These are phyloP conservation scores for Tipula lateralis DNA, from an alignment of 2,888 invertebrate genomes.

Conservation along the genomic window DNA sequence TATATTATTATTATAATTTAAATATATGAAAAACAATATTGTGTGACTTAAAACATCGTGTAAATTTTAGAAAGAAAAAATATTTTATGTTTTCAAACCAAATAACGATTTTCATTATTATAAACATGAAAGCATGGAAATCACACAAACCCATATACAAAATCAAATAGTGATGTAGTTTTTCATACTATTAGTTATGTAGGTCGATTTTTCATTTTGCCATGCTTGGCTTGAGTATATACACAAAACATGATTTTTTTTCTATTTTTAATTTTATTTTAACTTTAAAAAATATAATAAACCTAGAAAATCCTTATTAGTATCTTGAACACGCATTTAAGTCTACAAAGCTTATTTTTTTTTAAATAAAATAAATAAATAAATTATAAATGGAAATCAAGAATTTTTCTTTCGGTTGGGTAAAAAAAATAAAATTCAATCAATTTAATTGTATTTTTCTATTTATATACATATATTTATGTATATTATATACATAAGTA, in stretches of 20 bases:
- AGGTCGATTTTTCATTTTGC: background rate
- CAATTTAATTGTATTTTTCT: constrained; percentile 19
- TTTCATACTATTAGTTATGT: constrained; percentile 11
- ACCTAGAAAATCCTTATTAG: constrained; percentile 6
- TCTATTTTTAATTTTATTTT: constrained; percentile 6
- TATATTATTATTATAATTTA: background rate
- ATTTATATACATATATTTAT: background rate
- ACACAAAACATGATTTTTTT: background rate
- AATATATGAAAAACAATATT: background rate
- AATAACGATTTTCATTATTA: background rate
- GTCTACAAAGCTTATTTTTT: constrained; percentile 11
- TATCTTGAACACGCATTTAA: constrained; percentile 1
- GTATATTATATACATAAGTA: background rate
- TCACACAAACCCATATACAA: background rate
- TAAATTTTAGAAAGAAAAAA: background rate
- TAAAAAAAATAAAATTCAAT: background rate
- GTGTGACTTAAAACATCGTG: constrained; percentile 9
- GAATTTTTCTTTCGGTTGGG: background rate
- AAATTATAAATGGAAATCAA: constrained; percentile 19
- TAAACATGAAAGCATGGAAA: constrained; percentile 1
- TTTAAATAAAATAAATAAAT: constrained; percentile 20
- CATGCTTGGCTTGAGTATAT: background rate
- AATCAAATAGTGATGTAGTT: background rate
- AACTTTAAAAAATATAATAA: background rate
- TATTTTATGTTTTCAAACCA: background rate